A percentile compares a stretch with the other conserved stretches of the same genome.
These are phyloP conservation scores for Latrodectus elegans DNA, from an alignment of 2,888 invertebrate species.

Conservation along the genomic window DNA sequence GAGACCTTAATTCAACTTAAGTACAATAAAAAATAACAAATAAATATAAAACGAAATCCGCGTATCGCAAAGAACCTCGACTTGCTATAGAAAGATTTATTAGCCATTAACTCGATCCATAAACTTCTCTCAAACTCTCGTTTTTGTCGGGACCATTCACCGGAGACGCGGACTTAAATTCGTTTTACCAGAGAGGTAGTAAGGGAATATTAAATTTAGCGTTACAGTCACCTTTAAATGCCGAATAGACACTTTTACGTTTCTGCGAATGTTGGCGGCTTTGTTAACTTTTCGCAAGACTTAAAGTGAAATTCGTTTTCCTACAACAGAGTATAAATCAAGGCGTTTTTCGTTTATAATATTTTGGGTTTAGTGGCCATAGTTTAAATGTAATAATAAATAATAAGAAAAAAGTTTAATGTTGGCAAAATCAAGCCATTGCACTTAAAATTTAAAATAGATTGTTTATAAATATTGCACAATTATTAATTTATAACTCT, in stretches of 20 bases:
- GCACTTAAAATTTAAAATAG: too few relatives aligned
- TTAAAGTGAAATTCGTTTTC: too few relatives aligned
- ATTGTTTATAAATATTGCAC: too few relatives aligned
- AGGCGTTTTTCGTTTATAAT: too few relatives aligned
- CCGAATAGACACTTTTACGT: too few relatives aligned
- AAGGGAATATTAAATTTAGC: constrained; percentile 30
- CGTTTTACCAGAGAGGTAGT: constrained; percentile 20
- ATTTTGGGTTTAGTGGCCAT: too few relatives aligned
- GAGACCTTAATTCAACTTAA: too few relatives aligned
- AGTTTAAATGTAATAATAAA: too few relatives aligned
- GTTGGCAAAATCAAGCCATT: too few relatives aligned
- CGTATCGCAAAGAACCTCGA: constrained; percentile 42
- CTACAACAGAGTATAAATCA: too few relatives aligned
- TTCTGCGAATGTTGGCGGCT: background rate
- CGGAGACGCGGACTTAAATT: constrained; percentile 60
- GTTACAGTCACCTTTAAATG: background rate
- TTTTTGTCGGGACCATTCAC: constrained; percentile 59
- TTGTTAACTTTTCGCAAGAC: background rate
- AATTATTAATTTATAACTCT: too few relatives aligned
- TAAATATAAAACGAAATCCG: constrained; percentile 55
- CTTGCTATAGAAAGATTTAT: constrained; percentile 57
- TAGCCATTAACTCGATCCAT: constrained; percentile 66
- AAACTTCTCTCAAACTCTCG: constrained; percentile 52
- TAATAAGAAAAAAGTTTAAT: too few relatives aligned
- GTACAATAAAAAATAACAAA: constrained; percentile 4